Base-by-base conservation (phyloP, 92 coral and sea anemone species). In the Phenganax marumi region DNA sequence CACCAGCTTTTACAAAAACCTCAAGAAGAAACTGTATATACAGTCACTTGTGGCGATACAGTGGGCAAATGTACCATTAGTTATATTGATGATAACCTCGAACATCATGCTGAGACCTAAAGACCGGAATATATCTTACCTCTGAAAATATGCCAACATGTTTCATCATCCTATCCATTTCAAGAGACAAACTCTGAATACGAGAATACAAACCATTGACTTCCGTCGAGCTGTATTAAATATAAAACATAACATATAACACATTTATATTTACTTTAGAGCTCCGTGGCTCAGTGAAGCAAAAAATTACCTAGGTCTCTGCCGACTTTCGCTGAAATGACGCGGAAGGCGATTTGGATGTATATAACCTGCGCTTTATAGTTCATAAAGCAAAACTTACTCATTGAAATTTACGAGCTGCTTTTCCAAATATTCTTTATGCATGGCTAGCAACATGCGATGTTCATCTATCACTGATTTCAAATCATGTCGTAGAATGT, bases 391-490 rank as follows among this genome's bases (percentile, higher is more conserved):
- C 2, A 33, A 8, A 61, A 66, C 83, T 66, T 61, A 63, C 68
- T 66, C 50, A 47, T 48, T 10, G 52, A 39, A 19, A 19, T 49
- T 39, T 12, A 25, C 63, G 19, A 23, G 33, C 33, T 78, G 73
- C 24, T 78, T 33, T 33, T 18, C 60, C 8, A 78, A 57, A 62
- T 78, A 78, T 26, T 78, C 83, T 50, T 78, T 78, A 49, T 78
- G 83, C 83, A 78, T 61, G 17, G 63, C 63, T 17, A 78, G 83
- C 19, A 78, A 63, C 60, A 78, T 56, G 21, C 73, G 83, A 50
- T 78, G 83, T 50, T 78, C 83, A 63, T 78, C 83, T 39, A 78
- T 60, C 70, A 78, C 12, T 18, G 73, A 78, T 46, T 62, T 78
- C 19, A 78, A 63, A n/a, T 78, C 83, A 63, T 78, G 73, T 14